These are phyloP conservation scores for Sminthurinus signatus DNA, from an alignment of 1,140 invertebrate species.

Conservation along the genomic window DNA sequence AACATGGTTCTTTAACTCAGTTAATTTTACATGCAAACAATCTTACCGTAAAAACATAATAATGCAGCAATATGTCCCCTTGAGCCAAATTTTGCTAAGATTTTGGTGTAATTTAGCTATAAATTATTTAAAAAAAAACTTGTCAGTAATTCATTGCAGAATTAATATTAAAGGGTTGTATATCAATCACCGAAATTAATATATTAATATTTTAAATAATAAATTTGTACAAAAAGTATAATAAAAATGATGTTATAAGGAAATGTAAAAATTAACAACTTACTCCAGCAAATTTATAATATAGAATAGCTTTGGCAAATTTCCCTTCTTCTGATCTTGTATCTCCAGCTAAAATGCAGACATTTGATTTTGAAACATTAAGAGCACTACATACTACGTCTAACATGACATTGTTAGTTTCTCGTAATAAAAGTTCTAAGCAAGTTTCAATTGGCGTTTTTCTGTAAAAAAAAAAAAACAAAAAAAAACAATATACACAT, in stretches of 20 bases:
- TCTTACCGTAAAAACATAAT: constrained; percentile 39
- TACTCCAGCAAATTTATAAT: constrained; percentile 40
- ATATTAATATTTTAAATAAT: too few relatives aligned
- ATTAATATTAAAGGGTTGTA: constrained; percentile 7
- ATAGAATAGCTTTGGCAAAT: constrained; percentile 39
- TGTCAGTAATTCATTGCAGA: background rate
- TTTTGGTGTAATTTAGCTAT: constrained; percentile 33
- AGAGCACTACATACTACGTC: constrained; percentile 35
- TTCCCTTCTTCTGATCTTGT: constrained; percentile 33
- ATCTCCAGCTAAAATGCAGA: constrained; percentile 36
- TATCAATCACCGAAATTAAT: too few relatives aligned
- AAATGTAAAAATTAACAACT: too few relatives aligned
- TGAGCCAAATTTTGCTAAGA: constrained; percentile 39
- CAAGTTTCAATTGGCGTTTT: constrained; percentile 31
- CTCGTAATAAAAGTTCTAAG: constrained; percentile 30
- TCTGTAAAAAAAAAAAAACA: constrained; percentile 18
- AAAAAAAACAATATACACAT: background rate
- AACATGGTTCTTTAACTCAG: too few relatives aligned
- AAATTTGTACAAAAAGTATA: too few relatives aligned
- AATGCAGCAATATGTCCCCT: constrained; percentile 36
- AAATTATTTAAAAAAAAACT: background rate
- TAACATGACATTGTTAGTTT: constrained; percentile 24
- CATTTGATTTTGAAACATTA: constrained; percentile 31
- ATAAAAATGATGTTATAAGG: too few relatives aligned
- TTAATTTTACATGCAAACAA: too few relatives aligned